phyloP scores from a whole-genome alignment of 2,113 vertebrate species.

The Gasterosteus nipponicus region DNA sequence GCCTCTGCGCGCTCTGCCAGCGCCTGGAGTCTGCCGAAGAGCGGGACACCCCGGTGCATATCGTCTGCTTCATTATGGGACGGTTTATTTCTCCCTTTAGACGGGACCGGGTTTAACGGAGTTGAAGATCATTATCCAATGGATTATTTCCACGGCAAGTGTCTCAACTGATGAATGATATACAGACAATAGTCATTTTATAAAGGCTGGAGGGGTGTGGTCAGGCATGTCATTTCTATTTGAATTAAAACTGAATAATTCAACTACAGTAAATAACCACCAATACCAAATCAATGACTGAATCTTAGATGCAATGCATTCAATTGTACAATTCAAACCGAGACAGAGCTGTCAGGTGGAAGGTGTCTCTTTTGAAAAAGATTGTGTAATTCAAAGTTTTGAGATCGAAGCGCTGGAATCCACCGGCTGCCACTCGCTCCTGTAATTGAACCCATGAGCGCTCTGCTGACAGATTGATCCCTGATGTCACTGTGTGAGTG shows the following conservation, averaged over 20 bases:
- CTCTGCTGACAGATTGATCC: conserved; percentile 58
- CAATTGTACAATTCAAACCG: conserved; percentile 1
- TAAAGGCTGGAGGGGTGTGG: neutral
- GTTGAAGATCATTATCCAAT: neutral
- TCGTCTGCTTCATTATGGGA: conserved; percentile 54
- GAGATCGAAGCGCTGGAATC: conserved; percentile 57
- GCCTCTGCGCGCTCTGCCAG: conserved; percentile 53
- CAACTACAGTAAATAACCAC: neutral
- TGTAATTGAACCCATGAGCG: conserved; percentile 70
- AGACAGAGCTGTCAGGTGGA: conserved; percentile 45
- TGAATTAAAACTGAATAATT: conserved; percentile 3
- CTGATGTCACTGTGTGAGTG: conserved; percentile 50
- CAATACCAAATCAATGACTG: neutral
- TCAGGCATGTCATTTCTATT: conserved; percentile 3
- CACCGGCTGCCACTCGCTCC: conserved; percentile 43
- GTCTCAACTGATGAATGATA: neutral
- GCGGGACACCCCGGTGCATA: conserved; percentile 48
- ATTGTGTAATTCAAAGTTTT: conserved; percentile 62
- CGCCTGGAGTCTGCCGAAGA: conserved; percentile 45
- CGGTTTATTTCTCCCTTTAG: conserved; percentile 43
- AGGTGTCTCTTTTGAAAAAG: conserved; percentile 50
- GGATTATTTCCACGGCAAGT: conserved; percentile 10
- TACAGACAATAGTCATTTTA: neutral
- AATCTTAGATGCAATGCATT: neutral
- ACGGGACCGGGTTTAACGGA: conserved; percentile 39